Evolutionary conservation across 2,888 invertebrate species (phyloP).

Genomic region (Nipponacmea schrenckii): DNA sequence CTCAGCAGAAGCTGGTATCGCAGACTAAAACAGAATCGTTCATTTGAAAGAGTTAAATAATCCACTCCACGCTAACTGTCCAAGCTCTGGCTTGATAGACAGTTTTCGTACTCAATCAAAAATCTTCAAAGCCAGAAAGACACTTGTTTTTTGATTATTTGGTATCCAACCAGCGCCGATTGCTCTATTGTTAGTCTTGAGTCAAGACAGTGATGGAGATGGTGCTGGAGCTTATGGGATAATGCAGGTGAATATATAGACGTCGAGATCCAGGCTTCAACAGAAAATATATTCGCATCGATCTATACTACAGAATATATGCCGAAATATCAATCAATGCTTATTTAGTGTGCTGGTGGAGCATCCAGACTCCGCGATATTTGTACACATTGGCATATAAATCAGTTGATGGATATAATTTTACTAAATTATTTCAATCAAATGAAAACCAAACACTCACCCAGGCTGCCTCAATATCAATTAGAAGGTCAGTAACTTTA

Average conservation of each 20-base stretch:
- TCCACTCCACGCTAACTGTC: too few species aligned
- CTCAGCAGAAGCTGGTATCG: too few species aligned
- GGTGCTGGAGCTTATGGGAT: constrained; percentile 21
- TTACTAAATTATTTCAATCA: not conserved
- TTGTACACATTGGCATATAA: constrained; percentile 18
- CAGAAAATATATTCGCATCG: too few species aligned
- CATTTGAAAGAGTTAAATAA: too few species aligned
- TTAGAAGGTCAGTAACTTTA: constrained; percentile 16
- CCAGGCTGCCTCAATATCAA: constrained; percentile 16
- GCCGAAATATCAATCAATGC: not conserved
- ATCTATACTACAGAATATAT: too few species aligned
- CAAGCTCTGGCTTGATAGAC: too few species aligned
- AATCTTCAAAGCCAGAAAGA: too few species aligned
- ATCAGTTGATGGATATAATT: constrained; percentile 17
- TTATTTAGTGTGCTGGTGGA: constrained; percentile 14
- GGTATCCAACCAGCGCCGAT: constrained; percentile 26
- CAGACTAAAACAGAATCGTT: too few species aligned
- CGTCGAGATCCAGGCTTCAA: too few species aligned
- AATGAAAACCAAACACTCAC: constrained; percentile 8
- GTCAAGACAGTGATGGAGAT: constrained; percentile 23
- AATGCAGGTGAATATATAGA: too few species aligned
- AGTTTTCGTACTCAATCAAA: too few species aligned
- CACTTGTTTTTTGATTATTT: too few species aligned
- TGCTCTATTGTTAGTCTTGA: constrained; percentile 23
- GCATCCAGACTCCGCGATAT: not conserved